These are phyloP conservation scores for Prenolepis imparis DNA, from an alignment of 2,888 invertebrate genomes.

Conservation along the genomic window DNA sequence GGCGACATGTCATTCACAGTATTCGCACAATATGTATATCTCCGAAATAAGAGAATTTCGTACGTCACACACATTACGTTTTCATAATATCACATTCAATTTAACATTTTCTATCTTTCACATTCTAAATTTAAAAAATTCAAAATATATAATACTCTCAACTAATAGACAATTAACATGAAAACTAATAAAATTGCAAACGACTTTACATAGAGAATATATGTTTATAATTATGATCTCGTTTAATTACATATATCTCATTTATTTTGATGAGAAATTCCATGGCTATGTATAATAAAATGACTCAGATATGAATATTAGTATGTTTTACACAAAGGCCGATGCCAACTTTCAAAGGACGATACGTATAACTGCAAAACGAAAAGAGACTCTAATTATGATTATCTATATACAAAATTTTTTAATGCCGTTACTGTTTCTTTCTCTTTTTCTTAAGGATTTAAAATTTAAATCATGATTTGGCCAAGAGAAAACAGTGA, in stretches of 20 bases:
- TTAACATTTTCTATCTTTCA: not conserved
- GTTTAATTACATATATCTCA: not conserved
- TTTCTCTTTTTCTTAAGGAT: not conserved
- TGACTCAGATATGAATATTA: not conserved
- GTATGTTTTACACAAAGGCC: not conserved
- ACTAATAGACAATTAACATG: not conserved
- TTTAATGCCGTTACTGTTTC: too few relatives aligned
- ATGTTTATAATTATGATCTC: not conserved
- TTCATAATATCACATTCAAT: not conserved
- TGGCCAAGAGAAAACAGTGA: not conserved
- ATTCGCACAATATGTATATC: slow-evolving; percentile 24
- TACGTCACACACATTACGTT: not conserved
- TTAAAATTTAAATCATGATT: not conserved
- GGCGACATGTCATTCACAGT: slow-evolving; percentile 3
- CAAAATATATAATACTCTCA: not conserved
- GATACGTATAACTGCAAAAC: not conserved
- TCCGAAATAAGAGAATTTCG: slow-evolving; percentile 39
- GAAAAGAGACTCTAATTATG: not conserved
- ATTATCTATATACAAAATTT: not conserved
- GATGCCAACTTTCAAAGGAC: not conserved
- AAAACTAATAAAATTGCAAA: not conserved
- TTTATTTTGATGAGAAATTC: not conserved
- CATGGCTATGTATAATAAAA: not conserved
- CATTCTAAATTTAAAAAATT: not conserved
- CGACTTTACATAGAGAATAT: too few relatives aligned